These are phyloP conservation scores for Cetoscarus ocellatus DNA, from an alignment of 2,797 vertebrate species.

Conservation along the genomic window DNA sequence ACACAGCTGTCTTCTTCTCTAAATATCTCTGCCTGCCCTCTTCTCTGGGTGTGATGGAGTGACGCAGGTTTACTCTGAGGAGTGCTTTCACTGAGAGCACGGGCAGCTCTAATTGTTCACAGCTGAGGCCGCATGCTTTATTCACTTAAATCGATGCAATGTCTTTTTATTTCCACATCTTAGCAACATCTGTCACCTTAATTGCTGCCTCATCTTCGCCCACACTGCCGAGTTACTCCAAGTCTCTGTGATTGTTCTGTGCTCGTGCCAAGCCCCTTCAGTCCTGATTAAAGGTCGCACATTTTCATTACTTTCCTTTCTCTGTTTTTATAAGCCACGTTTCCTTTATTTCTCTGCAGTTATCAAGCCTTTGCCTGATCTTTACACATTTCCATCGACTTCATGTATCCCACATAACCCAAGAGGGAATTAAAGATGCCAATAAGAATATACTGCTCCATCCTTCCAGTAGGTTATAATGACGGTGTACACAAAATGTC, in stretches of 20 bases:
- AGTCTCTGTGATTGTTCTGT: neutral
- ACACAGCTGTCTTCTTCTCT: neutral
- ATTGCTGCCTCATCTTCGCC: neutral
- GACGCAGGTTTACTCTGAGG: conserved; percentile 49
- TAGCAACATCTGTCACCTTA: neutral
- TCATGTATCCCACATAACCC: neutral
- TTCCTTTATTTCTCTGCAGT: conserved; percentile 14
- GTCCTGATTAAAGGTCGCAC: neutral
- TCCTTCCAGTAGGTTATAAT: neutral
- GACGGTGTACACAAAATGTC: neutral
- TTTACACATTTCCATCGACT: neutral
- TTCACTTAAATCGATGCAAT: neutral
- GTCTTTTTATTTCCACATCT: neutral
- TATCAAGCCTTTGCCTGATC: neutral
- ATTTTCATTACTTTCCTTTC: conserved; percentile 5
- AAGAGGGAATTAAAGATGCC: neutral
- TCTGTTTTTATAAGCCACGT: conserved; percentile 31
- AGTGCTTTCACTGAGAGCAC: conserved; percentile 6
- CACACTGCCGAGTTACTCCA: conserved; percentile 3
- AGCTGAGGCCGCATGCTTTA: neutral
- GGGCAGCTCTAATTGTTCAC: neutral
- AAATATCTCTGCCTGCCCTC: conserved; percentile 3
- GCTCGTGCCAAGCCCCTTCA: neutral
- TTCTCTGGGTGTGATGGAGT: conserved; percentile 4
- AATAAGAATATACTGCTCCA: neutral